Conservation (phyloP, 2,113 vertebrate species). For the Smithornis capensis region DNA sequence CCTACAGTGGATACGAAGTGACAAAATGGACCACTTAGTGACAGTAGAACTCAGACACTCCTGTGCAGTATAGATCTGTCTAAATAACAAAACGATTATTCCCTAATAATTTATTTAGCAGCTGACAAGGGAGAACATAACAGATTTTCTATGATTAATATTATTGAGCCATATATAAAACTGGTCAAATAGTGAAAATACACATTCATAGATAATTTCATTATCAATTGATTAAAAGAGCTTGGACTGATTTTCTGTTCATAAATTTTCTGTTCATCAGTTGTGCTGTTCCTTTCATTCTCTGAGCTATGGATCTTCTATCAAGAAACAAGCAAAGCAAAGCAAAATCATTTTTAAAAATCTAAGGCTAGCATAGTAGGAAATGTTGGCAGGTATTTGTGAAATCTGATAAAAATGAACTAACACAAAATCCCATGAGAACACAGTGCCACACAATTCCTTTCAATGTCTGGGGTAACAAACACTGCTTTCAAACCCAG, state of each 20-base stretch:
- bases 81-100: background rate
- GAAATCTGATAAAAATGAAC: background rate
- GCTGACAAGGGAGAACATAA: background rate
- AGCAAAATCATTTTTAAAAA: background rate
- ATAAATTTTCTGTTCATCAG: background rate
- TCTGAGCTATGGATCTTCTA: background rate
- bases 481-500: background rate
- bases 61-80: background rate
- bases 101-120: background rate
- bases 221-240: background rate
- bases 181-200: conserved; percentile 4
- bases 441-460: background rate
- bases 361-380: background rate
- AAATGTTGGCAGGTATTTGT: background rate
- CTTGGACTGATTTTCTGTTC: background rate
- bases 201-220: background rate
- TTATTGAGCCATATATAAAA: background rate
- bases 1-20: accelerated
- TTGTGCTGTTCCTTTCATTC: background rate
- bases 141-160: background rate
- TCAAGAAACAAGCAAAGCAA: background rate
- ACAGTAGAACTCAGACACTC: background rate
- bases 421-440: background rate
- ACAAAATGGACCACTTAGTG: background rate
- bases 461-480: background rate